A percentile compares a stretch with the other conserved stretches of the same genome.
These are phyloP conservation scores for Iphiclides podalirius DNA, from an alignment of 2,888 invertebrate species.

Conservation along the genomic window DNA sequence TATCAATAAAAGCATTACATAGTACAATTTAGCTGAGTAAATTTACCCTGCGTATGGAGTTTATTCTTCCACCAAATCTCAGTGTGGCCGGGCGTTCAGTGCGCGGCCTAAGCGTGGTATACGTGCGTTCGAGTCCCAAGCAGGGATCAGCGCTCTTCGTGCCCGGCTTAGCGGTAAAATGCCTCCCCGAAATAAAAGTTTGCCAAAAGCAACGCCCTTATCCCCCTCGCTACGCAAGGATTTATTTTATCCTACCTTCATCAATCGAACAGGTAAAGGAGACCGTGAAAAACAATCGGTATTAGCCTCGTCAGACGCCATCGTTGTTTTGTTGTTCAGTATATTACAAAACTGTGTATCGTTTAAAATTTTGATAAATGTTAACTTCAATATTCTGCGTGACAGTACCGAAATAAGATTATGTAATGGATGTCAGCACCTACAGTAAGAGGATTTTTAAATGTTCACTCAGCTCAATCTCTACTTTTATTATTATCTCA, in stretches of 20 bases:
- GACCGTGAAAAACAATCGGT: conserved; percentile 10
- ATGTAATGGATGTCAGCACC: too few species aligned
- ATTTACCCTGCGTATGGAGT: too few species aligned
- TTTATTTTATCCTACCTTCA: conserved; percentile 38
- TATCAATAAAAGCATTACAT: too few species aligned
- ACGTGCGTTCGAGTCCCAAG: conserved; percentile 42
- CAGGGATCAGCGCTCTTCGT: conserved; percentile 48
- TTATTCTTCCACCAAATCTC: background rate
- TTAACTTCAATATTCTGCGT: too few species aligned
- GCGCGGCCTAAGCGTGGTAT: too few species aligned
- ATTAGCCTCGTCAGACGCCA: conserved; percentile 2
- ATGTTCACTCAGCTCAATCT: too few species aligned
- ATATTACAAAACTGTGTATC: too few species aligned
- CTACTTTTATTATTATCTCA: too few species aligned
- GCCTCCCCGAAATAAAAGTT: conserved; percentile 35
- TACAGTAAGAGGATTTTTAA: too few species aligned
- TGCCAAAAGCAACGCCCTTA: conserved; percentile 32
- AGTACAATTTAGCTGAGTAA: background rate
- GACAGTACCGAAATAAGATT: too few species aligned
- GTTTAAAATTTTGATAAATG: too few species aligned
- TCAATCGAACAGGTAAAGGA: conserved; percentile 41
- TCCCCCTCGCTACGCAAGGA: conserved; percentile 30
- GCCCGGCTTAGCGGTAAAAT: conserved; percentile 53
- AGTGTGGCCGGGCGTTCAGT: conserved; percentile 45
- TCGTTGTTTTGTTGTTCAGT: too few species aligned